Percentiles rank a stretch among this genome's conserved stretches.
Evolutionary conservation across 2,888 invertebrate species (phyloP).

Genomic region (Patella caerulea): DNA sequence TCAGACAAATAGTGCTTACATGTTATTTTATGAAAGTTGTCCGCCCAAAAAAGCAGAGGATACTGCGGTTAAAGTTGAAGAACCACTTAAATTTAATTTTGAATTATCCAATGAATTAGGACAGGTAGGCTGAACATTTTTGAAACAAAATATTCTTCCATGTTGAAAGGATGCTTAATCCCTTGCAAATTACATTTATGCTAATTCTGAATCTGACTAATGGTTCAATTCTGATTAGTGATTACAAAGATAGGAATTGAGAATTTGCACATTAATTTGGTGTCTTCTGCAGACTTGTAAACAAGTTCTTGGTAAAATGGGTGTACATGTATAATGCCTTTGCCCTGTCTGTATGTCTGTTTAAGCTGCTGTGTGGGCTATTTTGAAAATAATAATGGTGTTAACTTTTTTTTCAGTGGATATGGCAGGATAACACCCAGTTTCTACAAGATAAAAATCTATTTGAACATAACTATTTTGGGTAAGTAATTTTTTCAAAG

Average conservation of each 20-base stretch:
- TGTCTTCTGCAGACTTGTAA: too few relatives aligned
- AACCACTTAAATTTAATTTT: slow-evolving; percentile 71
- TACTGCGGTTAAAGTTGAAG: slow-evolving; percentile 21
- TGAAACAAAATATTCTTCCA: background rate
- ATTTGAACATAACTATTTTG: slow-evolving; percentile 95
- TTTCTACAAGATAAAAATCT: slow-evolving; percentile 95
- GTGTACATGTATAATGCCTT: too few relatives aligned
- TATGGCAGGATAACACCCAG: slow-evolving; percentile 97
- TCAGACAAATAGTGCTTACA: slow-evolving; percentile 93
- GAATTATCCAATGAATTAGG: slow-evolving; percentile 85
- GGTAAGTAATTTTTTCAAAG: slow-evolving; percentile 75
- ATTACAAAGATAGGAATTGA: too few relatives aligned
- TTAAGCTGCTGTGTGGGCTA: too few relatives aligned
- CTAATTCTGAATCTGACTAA: too few relatives aligned
- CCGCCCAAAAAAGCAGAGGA: slow-evolving; percentile 41
- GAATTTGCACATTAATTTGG: too few relatives aligned
- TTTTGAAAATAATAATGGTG: background rate
- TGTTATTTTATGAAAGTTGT: slow-evolving; percentile 92
- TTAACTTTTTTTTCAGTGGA: slow-evolving; percentile 77
- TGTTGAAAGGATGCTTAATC: background rate
- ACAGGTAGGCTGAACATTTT: slow-evolving; percentile 72
- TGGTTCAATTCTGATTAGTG: too few relatives aligned
- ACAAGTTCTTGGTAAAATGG: too few relatives aligned
- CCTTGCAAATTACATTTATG: background rate
- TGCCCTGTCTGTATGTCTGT: too few relatives aligned